Evolutionary conservation across 2,888 invertebrate species (phyloP).

Genomic region (Drosophila monieri): DNA sequence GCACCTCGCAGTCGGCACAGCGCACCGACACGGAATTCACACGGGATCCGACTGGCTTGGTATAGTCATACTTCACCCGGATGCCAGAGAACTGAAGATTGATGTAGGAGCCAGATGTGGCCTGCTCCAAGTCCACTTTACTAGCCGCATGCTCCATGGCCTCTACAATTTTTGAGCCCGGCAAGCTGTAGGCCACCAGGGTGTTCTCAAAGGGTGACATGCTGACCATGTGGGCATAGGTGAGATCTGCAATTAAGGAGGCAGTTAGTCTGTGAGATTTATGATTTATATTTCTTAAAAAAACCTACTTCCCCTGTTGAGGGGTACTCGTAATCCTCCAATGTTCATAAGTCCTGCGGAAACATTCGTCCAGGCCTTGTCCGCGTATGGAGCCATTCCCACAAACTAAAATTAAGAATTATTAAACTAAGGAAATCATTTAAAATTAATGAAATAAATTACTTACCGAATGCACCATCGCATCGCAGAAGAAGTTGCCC

Average conservation of each 20-base stretch:
- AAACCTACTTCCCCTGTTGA: conserved; percentile 86
- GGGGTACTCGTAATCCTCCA: conserved; percentile 89
- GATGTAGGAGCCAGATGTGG: conserved; percentile 54
- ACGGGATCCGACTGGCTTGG: conserved; percentile 86
- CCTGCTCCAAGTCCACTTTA: conserved; percentile 65
- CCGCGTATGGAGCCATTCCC: conserved; percentile 77
- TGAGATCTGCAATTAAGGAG: conserved; percentile 85
- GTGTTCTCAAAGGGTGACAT: conserved; percentile 91
- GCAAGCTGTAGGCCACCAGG: conserved; percentile 88
- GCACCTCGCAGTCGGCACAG: conserved; percentile 84
- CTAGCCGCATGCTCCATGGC: conserved; percentile 87
- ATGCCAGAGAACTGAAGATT: conserved; percentile 86
- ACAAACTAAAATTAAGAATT: conserved; percentile 60
- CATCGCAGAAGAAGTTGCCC: conserved; percentile 90
- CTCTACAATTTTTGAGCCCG: conserved; percentile 87
- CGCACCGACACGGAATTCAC: conserved; percentile 85
- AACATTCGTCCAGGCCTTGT: conserved; percentile 87
- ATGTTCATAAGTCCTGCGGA: conserved; percentile 88
- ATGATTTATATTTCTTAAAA: too few relatives aligned
- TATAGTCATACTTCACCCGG: conserved; percentile 85
- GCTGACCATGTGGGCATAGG: conserved; percentile 88
- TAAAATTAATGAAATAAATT: neutral
- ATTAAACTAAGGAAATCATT: neutral
- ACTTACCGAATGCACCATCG: conserved; percentile 88
- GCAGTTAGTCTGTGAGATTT: too few relatives aligned